Base-by-base conservation (phyloP, 2,797 vertebrate genomes). In the Scomberomorus guttatus region DNA sequence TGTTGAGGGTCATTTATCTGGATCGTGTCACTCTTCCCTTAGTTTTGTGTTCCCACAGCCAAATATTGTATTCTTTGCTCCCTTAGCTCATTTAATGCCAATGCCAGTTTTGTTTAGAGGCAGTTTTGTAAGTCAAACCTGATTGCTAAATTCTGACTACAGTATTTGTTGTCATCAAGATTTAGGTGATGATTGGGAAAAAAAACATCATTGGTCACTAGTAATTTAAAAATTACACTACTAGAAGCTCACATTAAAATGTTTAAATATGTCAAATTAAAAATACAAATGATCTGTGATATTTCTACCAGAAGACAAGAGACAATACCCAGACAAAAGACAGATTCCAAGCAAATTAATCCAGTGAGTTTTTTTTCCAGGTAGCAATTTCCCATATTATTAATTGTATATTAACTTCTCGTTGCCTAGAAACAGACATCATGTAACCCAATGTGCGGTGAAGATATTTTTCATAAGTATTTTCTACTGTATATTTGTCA, bases 371-470 rank as follows among this genome's bases (percentile, higher is more conserved):
- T 77, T 78, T 92, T 90, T 93, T 90, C 86, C 85, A 87, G 80
- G 89, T 79, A 67, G 80, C 80, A 94, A 90, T 92, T 89, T 93
- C 81, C 93, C 87, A 93, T 92, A 94, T 94, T 92, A 95, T 94
- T 92, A 95, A 95, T 94, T 95, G 93, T 93, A 93, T 88, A 94
- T 95, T 93, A 94, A 91, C 79, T 90, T 89, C 76, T 74, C 46
- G 94, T 96, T 95, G 93, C 95, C 89, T 95, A 92, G 94, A 88
- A 95, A 96, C 95, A 90, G 89, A 84, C 77, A 86, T 90, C 75
- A 78, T 74, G 59, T 63, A 54, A 80, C 81, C 71, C 60, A 39
- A 83, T 75, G 81, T 75, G 91, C 93, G 82, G 83, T 56, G 20
- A 71, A 72, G 77, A 83, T 83, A 87, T 89, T 84, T 81, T 88